Percentiles rank a stretch among this genome's conserved stretches.
These are phyloP conservation scores for Sclerodermus sp. DNA, from an alignment of 2,888 invertebrate genomes.

Conservation along the genomic window DNA sequence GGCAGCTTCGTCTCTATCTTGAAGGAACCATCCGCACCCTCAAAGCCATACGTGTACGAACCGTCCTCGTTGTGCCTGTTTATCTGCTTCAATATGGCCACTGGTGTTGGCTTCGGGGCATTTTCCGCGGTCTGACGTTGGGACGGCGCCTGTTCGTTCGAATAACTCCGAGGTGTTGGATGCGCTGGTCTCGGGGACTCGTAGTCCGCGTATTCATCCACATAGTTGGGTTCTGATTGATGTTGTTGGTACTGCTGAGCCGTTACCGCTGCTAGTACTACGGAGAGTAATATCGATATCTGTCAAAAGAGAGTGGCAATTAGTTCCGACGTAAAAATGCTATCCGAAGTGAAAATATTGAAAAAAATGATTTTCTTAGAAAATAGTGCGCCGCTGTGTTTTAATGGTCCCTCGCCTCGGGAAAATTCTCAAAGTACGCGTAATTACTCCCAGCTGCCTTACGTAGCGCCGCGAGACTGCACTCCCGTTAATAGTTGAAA, in stretches of 20 bases:
- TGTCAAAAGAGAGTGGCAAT: conserved; percentile 7
- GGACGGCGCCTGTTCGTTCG: conserved; percentile 42
- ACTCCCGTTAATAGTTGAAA: too few relatives aligned
- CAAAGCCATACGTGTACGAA: conserved; percentile 89
- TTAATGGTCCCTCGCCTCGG: too few relatives aligned
- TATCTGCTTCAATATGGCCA: conserved; percentile 84
- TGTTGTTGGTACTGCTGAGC: conserved; percentile 55
- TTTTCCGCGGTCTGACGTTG: conserved; percentile 55
- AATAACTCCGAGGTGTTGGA: conserved; percentile 59
- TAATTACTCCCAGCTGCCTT: too few relatives aligned
- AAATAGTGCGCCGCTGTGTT: too few relatives aligned
- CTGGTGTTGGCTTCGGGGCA: conserved; percentile 65
- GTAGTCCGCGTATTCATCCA: conserved; percentile 58
- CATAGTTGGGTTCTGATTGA: conserved; percentile 38
- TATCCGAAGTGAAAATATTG: neutral
- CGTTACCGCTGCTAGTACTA: conserved; percentile 50
- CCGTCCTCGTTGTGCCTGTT: conserved; percentile 89
- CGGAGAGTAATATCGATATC: conserved; percentile 19
- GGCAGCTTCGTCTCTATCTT: conserved; percentile 86
- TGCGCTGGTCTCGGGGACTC: conserved; percentile 39
- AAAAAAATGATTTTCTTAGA: too few relatives aligned
- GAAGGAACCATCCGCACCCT: conserved; percentile 85
- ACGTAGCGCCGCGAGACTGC: too few relatives aligned
- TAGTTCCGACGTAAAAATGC: too few relatives aligned
- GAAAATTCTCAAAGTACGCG: too few relatives aligned